These are phyloP conservation scores for Amphiprion percula DNA, from an alignment of 2,113 vertebrate genomes.

Conservation along the genomic window DNA sequence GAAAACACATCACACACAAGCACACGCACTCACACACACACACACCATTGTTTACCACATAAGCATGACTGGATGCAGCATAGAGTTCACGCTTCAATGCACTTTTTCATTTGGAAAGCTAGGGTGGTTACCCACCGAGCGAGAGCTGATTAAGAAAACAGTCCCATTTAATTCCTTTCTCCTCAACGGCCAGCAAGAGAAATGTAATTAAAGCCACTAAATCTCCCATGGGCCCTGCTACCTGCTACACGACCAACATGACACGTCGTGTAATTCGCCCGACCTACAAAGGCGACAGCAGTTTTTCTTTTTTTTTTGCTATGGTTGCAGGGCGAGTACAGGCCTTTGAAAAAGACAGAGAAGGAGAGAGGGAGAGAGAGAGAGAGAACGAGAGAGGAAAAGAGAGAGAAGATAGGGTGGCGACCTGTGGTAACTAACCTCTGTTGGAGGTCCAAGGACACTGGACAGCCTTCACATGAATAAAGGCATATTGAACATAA, in stretches of 20 bases:
- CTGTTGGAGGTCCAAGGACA: conserved; percentile 52
- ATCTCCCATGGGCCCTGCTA: conserved; percentile 79
- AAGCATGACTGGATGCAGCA: conserved; percentile 78
- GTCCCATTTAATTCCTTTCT: conserved; percentile 85
- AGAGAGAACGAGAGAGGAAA: conserved; percentile 4
- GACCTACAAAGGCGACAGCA: conserved; percentile 74
- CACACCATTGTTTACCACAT: conserved; percentile 77
- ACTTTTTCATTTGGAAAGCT: conserved; percentile 84
- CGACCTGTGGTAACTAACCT: conserved; percentile 46
- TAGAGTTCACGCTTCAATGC: conserved; percentile 76
- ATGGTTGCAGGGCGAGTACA: conserved; percentile 41
- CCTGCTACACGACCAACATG: conserved; percentile 79
- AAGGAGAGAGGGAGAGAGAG: conserved; percentile 30
- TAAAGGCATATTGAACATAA: conserved; percentile 22
- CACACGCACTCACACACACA: conserved; percentile 36
- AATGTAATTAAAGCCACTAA: conserved; percentile 86
- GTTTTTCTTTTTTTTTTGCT: conserved; percentile 63
- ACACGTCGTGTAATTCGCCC: conserved; percentile 79
- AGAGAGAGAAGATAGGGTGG: conserved; percentile 1
- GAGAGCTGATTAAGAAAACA: conserved; percentile 84
- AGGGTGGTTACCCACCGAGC: conserved; percentile 76
- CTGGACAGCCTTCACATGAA: conserved; percentile 34
- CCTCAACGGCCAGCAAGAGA: conserved; percentile 80
- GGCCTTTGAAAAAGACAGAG: conserved; percentile 46
- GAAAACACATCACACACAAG: conserved; percentile 43